phyloP scores from a whole-genome alignment of 2,888 invertebrate genomes.

The Timema podura region DNA sequence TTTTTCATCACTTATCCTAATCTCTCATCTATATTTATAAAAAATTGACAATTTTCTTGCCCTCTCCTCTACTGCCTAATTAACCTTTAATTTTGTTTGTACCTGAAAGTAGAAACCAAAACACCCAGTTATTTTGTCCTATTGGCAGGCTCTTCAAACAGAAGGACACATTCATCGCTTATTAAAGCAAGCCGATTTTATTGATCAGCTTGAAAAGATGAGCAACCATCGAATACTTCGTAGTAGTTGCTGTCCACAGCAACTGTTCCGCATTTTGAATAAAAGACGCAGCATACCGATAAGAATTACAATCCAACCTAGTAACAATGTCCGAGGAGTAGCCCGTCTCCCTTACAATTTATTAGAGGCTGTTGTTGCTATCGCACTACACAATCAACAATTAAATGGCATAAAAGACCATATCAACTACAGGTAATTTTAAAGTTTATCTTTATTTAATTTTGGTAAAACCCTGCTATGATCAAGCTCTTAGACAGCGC shows the following conservation, averaged over 20 bases:
- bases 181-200: constrained; percentile 44
- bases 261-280: constrained; percentile 12
- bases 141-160: constrained; percentile 34
- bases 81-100: not conserved
- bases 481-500: no score
- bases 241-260: constrained; percentile 9
- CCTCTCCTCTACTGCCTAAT: no score
- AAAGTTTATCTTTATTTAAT: no score
- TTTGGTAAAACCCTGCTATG: no score
- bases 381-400: no score
- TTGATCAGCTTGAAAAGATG: constrained; percentile 41
- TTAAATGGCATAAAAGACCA: no score
- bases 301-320: constrained; percentile 20
- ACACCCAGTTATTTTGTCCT: not conserved
- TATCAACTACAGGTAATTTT: no score
- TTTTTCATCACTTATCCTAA: not conserved
- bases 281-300: constrained; percentile 24
- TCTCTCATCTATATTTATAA: not conserved
- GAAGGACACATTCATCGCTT: constrained; percentile 41
- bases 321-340: not conserved
- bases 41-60: not conserved
- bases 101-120: not conserved
- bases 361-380: no score
- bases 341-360: no score
- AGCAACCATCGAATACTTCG: constrained; percentile 15